Evolutionary conservation across 1,140 invertebrate species (phyloP), one percentile per base, ranked within the genome.

Genomic region (Rhizoglyphus robini): DNA sequence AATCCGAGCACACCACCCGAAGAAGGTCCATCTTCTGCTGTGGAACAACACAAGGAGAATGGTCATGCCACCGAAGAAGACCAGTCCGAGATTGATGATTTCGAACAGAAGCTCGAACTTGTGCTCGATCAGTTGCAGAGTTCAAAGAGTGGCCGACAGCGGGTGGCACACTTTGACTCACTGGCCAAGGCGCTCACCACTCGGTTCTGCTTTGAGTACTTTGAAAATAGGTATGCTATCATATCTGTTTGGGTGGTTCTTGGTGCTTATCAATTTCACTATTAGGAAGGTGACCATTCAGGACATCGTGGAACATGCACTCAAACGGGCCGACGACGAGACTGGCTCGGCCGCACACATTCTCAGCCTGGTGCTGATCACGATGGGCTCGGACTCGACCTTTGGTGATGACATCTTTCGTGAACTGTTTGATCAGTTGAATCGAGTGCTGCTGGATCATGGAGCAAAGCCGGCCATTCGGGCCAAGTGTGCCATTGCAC

Each of bases 231-330:
- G 2, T 81, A 96, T 29, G 83, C 85, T 62, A 82, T 86, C 63
- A 88, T 88, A 72, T 88, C 85, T 73, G 79, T 90, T 48, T 85
- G 85, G 0, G 84, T 86, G 20, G 84, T 90, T 72, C 80, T 95
- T 3, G 76, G 82, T 49, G 84, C 31, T 57, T 8, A 48, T 20
- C 46, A 60, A 69, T 38, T 66, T 64, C 66, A 63, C 68, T 67
- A 46, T 3, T 71, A 82, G 87, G 67, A 81, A 85, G 66, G 80
- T 87, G 69, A 94, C 91, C 0, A 77, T 95, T 2, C 80, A 84
- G 34, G 90, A 96, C 73, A 80, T 83, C 51, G 77, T 94, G 18
- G 84, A 90, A 70, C 80, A 84, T n/a, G 82, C 86, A 60, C 74
- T 96, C 70, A 86, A 88, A 61, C 86, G 88, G 69, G 83, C 84